Evolutionary conservation across 2,797 vertebrate genomes (phyloP).

Genomic region (Amblyraja radiata): DNA sequence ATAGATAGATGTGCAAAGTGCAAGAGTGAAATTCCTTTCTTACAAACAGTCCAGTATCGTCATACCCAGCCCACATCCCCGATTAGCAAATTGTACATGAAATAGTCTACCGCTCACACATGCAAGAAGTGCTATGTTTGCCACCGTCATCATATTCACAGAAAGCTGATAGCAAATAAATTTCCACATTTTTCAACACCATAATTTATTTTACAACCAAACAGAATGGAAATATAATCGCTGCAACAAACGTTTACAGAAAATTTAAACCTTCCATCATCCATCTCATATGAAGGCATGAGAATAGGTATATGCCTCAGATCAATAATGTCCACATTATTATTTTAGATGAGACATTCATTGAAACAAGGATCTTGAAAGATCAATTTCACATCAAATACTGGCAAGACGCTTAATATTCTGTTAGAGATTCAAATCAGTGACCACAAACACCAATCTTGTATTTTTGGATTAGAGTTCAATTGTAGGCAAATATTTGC

Average conservation of each 20-base stretch:
- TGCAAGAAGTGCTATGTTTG: too few relatives aligned
- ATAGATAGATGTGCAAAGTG: too few relatives aligned
- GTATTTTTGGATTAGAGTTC: background rate
- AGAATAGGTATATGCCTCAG: background rate
- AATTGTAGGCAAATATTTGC: background rate
- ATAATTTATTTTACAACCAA: background rate
- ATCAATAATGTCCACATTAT: background rate
- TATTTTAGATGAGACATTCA: background rate
- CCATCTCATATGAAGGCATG: background rate
- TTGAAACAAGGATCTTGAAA: background rate
- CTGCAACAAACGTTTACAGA: background rate
- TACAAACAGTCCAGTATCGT: too few relatives aligned
- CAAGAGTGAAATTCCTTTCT: too few relatives aligned
- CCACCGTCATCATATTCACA: background rate
- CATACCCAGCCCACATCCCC: too few relatives aligned
- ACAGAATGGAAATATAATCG: background rate
- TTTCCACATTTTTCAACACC: background rate
- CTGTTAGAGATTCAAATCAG: background rate
- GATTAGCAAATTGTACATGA: too few relatives aligned
- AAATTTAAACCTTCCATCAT: background rate
- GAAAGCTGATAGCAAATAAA: background rate
- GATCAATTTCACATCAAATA: background rate
- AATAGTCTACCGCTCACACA: too few relatives aligned
- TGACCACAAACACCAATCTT: background rate
- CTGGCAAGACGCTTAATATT: background rate